Percentiles rank a stretch among this genome's conserved stretches.
phyloP scores from a whole-genome alignment of 2,888 invertebrate species.

The Galerucella calmariensis region DNA sequence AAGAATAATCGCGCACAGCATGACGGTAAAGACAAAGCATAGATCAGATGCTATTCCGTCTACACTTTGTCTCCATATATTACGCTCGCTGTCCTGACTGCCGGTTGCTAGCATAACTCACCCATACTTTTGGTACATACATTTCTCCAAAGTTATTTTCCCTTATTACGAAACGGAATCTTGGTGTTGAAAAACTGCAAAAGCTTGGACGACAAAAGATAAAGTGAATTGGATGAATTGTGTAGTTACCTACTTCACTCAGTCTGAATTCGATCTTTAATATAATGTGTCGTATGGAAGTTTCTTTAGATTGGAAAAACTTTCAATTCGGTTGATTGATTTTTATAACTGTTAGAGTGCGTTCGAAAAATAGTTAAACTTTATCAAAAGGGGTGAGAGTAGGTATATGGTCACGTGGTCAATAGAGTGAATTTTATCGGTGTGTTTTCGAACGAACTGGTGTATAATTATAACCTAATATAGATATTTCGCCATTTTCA shows the following conservation, averaged over 20 bases:
- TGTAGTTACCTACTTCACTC: not conserved
- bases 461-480: too few relatives aligned
- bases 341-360: not conserved
- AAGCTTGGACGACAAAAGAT: conserved; percentile 12
- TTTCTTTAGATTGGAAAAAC: not conserved
- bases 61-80: conserved; percentile 61
- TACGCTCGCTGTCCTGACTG: conserved; percentile 51
- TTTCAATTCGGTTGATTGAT: not conserved
- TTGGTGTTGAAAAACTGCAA: conserved; percentile 12
- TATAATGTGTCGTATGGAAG: not conserved
- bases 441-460: too few relatives aligned
- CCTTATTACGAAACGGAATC: conserved; percentile 14
- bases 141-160: conserved; percentile 20
- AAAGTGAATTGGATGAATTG: conserved; percentile 12
- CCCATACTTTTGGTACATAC: conserved; percentile 13
- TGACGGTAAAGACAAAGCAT: conserved; percentile 42
- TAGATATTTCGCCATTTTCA: too few relatives aligned
- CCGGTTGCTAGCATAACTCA: conserved; percentile 54
- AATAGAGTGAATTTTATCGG: too few relatives aligned
- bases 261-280: not conserved
- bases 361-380: too few relatives aligned
- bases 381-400: too few relatives aligned
- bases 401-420: too few relatives aligned
- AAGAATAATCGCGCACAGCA: conserved; percentile 21
- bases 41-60: conserved; percentile 62